Percentiles rank a stretch among this genome's conserved stretches.
Conservation (phyloP, 2,113 vertebrate species). For the Epinephelus moara region DNA sequence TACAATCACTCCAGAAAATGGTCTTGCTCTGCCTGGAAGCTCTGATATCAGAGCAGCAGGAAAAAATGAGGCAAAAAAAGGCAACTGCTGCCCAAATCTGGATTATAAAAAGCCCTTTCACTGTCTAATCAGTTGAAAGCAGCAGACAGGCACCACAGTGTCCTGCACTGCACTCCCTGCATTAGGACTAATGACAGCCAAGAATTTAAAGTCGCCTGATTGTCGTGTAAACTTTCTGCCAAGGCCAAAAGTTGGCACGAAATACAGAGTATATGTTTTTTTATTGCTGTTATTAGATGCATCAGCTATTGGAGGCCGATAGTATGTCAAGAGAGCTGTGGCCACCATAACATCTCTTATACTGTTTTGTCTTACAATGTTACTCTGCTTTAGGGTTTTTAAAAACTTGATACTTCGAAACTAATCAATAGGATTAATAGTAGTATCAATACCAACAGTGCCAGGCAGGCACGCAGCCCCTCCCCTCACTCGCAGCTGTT, state of each 20-base stretch:
- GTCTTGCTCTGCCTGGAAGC: conserved; percentile 12
- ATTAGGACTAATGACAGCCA: conserved; percentile 62
- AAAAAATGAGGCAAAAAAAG: conserved; percentile 55
- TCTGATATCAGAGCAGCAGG: conserved; percentile 43
- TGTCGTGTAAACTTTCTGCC: conserved; percentile 36
- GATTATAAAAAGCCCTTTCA: conserved; percentile 78
- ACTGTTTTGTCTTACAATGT: background rate
- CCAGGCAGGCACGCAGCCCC: too few relatives aligned
- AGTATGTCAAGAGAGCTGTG: background rate
- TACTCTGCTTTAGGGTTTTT: background rate
- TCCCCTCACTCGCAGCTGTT: too few relatives aligned
- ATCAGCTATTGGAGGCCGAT: background rate
- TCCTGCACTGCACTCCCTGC: conserved; percentile 34
- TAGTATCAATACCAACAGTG: too few relatives aligned
- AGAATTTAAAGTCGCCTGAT: conserved; percentile 43
- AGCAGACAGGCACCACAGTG: conserved; percentile 48
- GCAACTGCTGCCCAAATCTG: conserved; percentile 68
- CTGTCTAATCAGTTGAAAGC: conserved; percentile 78
- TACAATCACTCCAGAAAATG: conserved; percentile 40
- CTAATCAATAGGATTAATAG: too few relatives aligned
- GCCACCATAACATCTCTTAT: background rate
- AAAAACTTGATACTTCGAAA: too few relatives aligned
- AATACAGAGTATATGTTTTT: background rate
- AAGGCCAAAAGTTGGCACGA: conserved; percentile 8
- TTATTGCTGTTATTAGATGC: conserved; percentile 13